Percentiles rank a stretch among this genome's conserved stretches.
Conservation (phyloP, 2,797 vertebrate species). For the Chaunax sp. region DNA sequence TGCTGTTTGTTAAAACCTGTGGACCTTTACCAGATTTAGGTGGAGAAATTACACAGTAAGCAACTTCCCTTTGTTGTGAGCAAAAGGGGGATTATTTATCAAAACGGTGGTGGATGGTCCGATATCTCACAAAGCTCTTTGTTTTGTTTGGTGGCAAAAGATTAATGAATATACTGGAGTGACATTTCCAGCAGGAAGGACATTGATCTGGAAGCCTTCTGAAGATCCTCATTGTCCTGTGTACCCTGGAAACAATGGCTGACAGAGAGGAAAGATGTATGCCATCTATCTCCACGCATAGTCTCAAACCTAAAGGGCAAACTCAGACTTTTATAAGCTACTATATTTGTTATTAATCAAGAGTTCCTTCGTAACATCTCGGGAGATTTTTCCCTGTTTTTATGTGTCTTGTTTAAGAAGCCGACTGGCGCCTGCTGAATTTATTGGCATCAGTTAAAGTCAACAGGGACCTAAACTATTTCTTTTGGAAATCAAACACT, state of each 20-base stretch:
- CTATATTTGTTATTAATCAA: slow-evolving; percentile 56
- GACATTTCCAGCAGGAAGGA: slow-evolving; percentile 78
- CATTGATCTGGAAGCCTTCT: slow-evolving; percentile 75
- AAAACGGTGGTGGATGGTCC: slow-evolving; percentile 51
- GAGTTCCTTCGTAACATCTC: slow-evolving; percentile 24
- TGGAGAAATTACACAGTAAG: slow-evolving; percentile 56
- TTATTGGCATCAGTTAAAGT: slow-evolving; percentile 30
- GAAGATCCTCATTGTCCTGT: slow-evolving; percentile 74
- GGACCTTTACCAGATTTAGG: too few relatives aligned
- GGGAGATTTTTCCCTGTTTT: slow-evolving; percentile 9
- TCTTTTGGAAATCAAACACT: slow-evolving; percentile 52
- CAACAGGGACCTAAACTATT: slow-evolving; percentile 55
- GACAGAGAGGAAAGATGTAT: slow-evolving; percentile 49
- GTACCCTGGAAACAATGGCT: slow-evolving; percentile 71
- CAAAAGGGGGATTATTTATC: slow-evolving; percentile 68
- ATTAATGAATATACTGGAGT: slow-evolving; percentile 75
- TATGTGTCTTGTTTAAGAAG: slow-evolving; percentile 31
- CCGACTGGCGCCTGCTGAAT: slow-evolving; percentile 24
- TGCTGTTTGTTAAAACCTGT: too few relatives aligned
- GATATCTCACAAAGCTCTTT: slow-evolving; percentile 73
- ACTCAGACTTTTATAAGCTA: slow-evolving; percentile 35
- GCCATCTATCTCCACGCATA: slow-evolving; percentile 19
- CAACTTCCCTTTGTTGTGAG: slow-evolving; percentile 63
- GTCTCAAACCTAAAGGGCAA: slow-evolving; percentile 46
- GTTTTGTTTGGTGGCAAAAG: slow-evolving; percentile 73